phyloP scores from a whole-genome alignment of 2,113 vertebrate species.

The Typhlomys cinereus region DNA sequence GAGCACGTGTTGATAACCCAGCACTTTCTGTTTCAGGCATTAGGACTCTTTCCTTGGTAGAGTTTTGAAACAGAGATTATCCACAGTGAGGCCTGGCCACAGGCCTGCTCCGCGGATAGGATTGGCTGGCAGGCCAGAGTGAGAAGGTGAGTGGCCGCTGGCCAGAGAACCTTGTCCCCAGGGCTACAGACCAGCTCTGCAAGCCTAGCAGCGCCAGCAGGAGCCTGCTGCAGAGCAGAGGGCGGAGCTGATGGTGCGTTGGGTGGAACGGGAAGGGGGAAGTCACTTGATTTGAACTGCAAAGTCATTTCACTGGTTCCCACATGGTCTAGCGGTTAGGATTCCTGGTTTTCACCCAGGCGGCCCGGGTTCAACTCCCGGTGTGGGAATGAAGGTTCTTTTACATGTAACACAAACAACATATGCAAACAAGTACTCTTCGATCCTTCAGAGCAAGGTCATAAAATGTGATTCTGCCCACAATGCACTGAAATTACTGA shows the following conservation, averaged over 20 bases:
- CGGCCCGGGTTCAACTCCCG: conserved; percentile 91
- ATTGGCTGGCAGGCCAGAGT: too few species aligned
- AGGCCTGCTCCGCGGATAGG: too few species aligned
- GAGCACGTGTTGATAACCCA: too few species aligned
- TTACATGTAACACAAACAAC: neutral
- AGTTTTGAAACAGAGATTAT: neutral
- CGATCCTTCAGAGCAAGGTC: neutral
- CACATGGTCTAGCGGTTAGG: conserved; percentile 92
- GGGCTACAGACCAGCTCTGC: neutral
- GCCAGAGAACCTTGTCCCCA: accelerated
- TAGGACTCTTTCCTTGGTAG: too few species aligned
- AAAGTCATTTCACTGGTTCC: accelerated
- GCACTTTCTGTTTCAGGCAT: too few species aligned
- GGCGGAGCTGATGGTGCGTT: too few species aligned
- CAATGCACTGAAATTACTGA: too few species aligned
- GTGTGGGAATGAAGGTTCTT: conserved; percentile 78
- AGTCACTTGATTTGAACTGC: accelerated
- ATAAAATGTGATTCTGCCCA: neutral
- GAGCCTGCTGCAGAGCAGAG: accelerated
- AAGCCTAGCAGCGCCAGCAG: neutral
- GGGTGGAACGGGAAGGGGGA: conserved; percentile 22
- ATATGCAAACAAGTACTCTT: neutral
- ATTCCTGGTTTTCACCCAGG: conserved; percentile 92
- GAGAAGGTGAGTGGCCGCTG: accelerated
- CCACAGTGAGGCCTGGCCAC: neutral